Evolutionary conservation across 2,113 vertebrate species (phyloP), one percentile per base, ranked within the genome.

Genomic region (Carettochelys insculpta): DNA sequence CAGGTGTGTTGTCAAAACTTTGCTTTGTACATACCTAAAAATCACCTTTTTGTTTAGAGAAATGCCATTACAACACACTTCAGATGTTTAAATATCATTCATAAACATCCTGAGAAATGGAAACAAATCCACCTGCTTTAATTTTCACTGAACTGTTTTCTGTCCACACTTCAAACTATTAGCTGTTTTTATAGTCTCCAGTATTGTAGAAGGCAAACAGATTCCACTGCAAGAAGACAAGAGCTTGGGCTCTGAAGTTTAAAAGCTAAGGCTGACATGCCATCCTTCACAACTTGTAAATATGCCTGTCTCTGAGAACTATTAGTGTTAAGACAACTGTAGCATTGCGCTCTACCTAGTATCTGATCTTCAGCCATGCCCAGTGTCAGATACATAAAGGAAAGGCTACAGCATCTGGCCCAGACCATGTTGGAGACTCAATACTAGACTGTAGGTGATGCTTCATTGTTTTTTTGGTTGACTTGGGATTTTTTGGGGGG

Each of bases 211-310:
- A 38, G n/a, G 52, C 38, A 80, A 53, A 53, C 54, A 25, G 51
- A 80, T 56, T 80, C 27, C 38, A 80, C 52, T 3, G 52, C 27
- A 79, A 56, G 56, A 51, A 7, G 47, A 31, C 6, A 61, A 31
- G 25, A 81, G 50, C 19, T 81, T 77, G 48, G 41, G 2, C 31
- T 90, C 3, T 75, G 6, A 54, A 7, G 48, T 73, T n/a, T 76
- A 4, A 77, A 6, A 45, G 25, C 31, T 19, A 90, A 83, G 45
- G 13, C 2, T n/a, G 53, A 48, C 1, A 0, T 1, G 2, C 41
- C 8, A 45, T 2, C 38, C 50, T 81, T 52, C 78, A 22, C n/a
- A n/a, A n/a, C n/a, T n/a, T 20, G 87, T 84, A 80, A 77, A 50
- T 38, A 77, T 68, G 19, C 22, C 31, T 77, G 31, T 88, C 45